Evolutionary conservation across 2,888 invertebrate genomes (phyloP).

Genomic region (Salticus scenicus): DNA sequence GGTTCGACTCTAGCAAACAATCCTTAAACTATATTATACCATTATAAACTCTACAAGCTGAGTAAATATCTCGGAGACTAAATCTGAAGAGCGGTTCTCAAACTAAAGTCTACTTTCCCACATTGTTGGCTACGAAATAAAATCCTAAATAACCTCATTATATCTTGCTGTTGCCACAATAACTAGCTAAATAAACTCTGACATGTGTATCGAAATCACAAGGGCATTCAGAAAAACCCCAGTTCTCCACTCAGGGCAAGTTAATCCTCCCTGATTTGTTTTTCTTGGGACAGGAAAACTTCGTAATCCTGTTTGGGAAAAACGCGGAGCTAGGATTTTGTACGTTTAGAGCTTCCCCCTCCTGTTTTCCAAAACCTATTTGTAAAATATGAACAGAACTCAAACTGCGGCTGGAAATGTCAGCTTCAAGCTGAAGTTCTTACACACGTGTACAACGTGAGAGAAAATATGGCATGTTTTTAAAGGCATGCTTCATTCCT

Average conservation of each 20-base stretch:
- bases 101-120: too few species aligned
- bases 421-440: too few species aligned
- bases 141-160: not conserved
- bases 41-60: too few species aligned
- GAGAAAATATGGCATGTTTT: too few species aligned
- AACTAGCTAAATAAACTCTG: constrained; percentile 10
- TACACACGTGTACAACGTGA: too few species aligned
- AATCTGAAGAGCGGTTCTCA: too few species aligned
- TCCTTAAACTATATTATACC: too few species aligned
- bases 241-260: constrained; percentile 24
- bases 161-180: constrained; percentile 13
- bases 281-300: constrained; percentile 24
- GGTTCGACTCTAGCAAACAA: too few species aligned
- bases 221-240: not conserved
- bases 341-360: not conserved
- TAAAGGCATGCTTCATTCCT: too few species aligned
- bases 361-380: not conserved
- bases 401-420: too few species aligned
- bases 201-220: not conserved
- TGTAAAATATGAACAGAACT: not conserved
- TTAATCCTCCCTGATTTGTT: constrained; percentile 51
- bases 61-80: too few species aligned
- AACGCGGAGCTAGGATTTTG: not conserved
- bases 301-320: constrained; percentile 8
- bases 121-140: not conserved